These are phyloP conservation scores for Typhlomys cinereus DNA, from an alignment of 2,113 vertebrate species.

Conservation along the genomic window DNA sequence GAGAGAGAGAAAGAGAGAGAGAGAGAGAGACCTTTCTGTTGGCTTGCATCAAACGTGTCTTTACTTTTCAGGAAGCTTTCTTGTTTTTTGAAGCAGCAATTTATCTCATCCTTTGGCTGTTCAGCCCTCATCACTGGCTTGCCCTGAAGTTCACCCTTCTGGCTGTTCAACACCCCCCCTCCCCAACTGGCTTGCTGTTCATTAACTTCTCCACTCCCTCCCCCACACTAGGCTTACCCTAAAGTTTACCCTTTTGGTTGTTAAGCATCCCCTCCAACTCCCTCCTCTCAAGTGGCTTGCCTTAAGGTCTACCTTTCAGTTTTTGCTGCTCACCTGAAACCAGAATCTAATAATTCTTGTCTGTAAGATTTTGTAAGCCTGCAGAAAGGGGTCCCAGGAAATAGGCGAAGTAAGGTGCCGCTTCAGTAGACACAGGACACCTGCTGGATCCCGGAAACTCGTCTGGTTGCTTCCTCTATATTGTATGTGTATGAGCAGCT, in stretches of 20 bases:
- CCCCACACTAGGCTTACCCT: too few relatives aligned
- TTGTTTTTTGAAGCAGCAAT: background rate
- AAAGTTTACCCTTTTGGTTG: constrained; percentile 27
- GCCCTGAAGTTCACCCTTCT: background rate
- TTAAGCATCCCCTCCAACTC: too few relatives aligned
- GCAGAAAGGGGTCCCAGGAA: background rate
- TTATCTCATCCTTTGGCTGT: constrained; percentile 7
- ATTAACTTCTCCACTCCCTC: too few relatives aligned
- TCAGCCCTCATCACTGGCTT: background rate
- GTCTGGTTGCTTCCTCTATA: background rate
- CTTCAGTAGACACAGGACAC: background rate
- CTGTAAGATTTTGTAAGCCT: background rate
- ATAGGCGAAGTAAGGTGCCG: background rate
- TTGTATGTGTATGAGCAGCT: background rate
- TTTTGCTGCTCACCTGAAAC: constrained; percentile 8
- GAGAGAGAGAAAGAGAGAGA: too few relatives aligned
- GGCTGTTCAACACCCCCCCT: too few relatives aligned
- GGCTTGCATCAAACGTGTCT: background rate
- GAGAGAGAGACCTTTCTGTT: background rate
- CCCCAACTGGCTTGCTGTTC: too few relatives aligned
- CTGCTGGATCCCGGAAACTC: background rate
- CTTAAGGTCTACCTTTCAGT: background rate
- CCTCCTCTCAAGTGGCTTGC: background rate
- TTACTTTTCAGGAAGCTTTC: background rate
- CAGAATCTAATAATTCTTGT: background rate